Evolutionary conservation across 1,140 invertebrate genomes (phyloP), one percentile per base, ranked within the genome.

Genomic region (Dreissena polymorpha): DNA sequence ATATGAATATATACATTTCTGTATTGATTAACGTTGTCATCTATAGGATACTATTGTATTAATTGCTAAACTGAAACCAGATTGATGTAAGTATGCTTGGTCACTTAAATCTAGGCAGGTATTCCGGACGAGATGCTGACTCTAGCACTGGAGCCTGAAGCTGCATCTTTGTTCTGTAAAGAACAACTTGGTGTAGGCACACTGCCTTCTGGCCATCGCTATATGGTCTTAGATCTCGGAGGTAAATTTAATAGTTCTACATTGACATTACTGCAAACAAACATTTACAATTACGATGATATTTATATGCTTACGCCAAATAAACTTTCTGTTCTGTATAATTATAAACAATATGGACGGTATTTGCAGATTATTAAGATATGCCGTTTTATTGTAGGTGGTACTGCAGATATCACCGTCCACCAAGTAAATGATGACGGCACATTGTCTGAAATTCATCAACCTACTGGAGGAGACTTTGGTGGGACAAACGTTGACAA

Each of bases 351-450:
- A 23, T 18, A 63, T 23, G 18, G 18, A 23, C 18, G 18, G 18
- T 63, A 63, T n/a, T n/a, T n/a, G 18, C 6, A 63, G 10, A 18
- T n/a, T n/a, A 63, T 2, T n/a, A n/a, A 2, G 23, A 18, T 63
- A 2, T 63, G 23, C 10, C 60, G 18, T 18, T n/a, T 23, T 23
- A n/a, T 63, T 63, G 7, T 21, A 80, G 77, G 77, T 60, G 77
- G 77, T 18, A 80, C 77, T n/a, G 77, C 68, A 6, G 77, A 80
- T n/a, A 80, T 80, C 39, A 65, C 77, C 1, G 70, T 53, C 23
- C 77, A 80, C 60, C 55, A 80, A 50, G 49, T 71, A 0, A 70
- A 21, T 14, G 0, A 2, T 0, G 69, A 64, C 50, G 77, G 68
- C 21, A 68, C 65, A 0, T 63, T 80, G n/a, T 71, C 29, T 23